Evolutionary conservation across 2,888 invertebrate genomes (phyloP).

Genomic region (Noctuana brunneofusca): DNA sequence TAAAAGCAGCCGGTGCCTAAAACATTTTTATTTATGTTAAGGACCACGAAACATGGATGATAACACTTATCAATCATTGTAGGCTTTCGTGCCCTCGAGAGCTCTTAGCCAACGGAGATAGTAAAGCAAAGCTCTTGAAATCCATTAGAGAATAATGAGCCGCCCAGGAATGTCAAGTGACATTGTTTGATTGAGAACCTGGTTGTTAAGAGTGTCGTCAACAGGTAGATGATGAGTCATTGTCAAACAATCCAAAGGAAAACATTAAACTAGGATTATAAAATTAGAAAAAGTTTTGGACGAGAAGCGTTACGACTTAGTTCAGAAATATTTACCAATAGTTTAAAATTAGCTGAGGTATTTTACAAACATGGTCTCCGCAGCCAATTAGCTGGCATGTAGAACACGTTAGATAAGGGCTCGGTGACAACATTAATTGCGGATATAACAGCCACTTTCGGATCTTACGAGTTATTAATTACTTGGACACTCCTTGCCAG

Average conservation of each 20-base stretch:
- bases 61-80: conserved; percentile 34
- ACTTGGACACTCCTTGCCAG: conserved; percentile 41
- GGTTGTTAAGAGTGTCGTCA: conserved; percentile 57
- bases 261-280: conserved; percentile 13
- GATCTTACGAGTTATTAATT: conserved; percentile 62
- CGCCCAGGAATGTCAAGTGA: conserved; percentile 65
- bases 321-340: conserved; percentile 28
- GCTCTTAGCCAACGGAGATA: conserved; percentile 38
- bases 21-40: conserved; percentile 34
- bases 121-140: conserved; percentile 53
- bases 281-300: not conserved
- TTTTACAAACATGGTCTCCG: conserved; percentile 48
- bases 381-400: conserved; percentile 28
- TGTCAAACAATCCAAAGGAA: conserved; percentile 35
- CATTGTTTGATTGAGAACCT: conserved; percentile 68
- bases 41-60: conserved; percentile 26
- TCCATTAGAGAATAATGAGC: conserved; percentile 73
- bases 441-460: conserved; percentile 43
- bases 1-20: conserved; percentile 41
- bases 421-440: conserved; percentile 28
- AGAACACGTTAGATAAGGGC: conserved; percentile 29
- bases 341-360: conserved; percentile 25
- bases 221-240: conserved; percentile 75
- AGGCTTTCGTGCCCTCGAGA: conserved; percentile 23
- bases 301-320: not conserved